Conservation (phyloP, 2,113 vertebrate species). For the Ailuropoda melanoleuca region DNA sequence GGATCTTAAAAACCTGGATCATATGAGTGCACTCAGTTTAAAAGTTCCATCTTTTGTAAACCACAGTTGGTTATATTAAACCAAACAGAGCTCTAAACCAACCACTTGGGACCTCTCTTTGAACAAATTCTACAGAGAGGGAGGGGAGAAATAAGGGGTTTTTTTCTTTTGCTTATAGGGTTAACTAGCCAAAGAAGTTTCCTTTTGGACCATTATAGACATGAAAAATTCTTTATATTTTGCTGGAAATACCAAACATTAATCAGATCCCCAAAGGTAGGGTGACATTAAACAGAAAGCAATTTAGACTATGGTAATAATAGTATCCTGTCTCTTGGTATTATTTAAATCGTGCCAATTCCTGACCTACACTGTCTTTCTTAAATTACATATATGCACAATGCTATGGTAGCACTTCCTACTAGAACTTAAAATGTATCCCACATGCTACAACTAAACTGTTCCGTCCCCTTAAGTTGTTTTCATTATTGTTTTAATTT, state of each 20-base stretch:
- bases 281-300: background rate
- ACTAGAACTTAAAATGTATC: background rate
- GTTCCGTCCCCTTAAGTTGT: background rate
- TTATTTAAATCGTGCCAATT: background rate
- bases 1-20: background rate
- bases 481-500: background rate
- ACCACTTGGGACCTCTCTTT: background rate
- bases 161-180: background rate
- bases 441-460: background rate
- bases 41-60: background rate
- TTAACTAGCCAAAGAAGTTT: background rate
- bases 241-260: background rate
- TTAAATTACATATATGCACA: background rate
- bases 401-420: background rate
- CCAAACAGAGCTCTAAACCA: background rate
- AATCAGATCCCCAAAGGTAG: background rate
- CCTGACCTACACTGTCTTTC: background rate
- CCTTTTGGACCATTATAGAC: background rate
- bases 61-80: background rate
- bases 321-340: background rate
- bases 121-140: background rate
- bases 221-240: background rate
- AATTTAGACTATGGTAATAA: background rate
- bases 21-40: background rate
- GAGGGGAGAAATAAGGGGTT: background rate